These are phyloP conservation scores for Zaprionus bogoriensis DNA, from an alignment of 2,888 invertebrate species.

Conservation along the genomic window DNA sequence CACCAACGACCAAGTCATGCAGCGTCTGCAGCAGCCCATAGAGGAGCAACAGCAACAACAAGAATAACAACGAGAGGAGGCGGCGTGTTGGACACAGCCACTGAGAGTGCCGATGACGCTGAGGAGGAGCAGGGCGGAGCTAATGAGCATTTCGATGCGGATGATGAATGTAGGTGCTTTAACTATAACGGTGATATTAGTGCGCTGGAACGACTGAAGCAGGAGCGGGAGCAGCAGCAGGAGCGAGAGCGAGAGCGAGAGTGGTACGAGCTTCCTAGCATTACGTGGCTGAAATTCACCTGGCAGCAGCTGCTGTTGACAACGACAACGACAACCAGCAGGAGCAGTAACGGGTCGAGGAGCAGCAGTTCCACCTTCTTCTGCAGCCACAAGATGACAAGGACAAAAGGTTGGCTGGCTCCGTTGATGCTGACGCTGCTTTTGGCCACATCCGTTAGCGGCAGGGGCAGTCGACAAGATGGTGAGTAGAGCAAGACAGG, in stretches of 20 bases:
- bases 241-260: slow-evolving; percentile 27
- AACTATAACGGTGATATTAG: slow-evolving; percentile 80
- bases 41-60: slow-evolving; percentile 13
- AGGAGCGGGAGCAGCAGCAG: slow-evolving; percentile 11
- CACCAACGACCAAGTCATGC: slow-evolving; percentile 64
- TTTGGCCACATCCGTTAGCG: slow-evolving; percentile 78
- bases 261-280: slow-evolving; percentile 61
- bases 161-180: slow-evolving; percentile 80
- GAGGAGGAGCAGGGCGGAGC: slow-evolving; percentile 55
- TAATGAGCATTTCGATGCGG: slow-evolving; percentile 45
- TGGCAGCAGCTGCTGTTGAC: slow-evolving; percentile 65
- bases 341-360: slow-evolving; percentile 17
- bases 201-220: slow-evolving; percentile 57
- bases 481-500: slow-evolving; percentile 69
- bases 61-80: slow-evolving; percentile 17
- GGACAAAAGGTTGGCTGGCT: slow-evolving; percentile 67
- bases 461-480: slow-evolving; percentile 81
- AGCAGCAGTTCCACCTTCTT: slow-evolving; percentile 23
- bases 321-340: slow-evolving; percentile 20
- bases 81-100: slow-evolving; percentile 66
- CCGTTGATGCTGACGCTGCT: slow-evolving; percentile 72
- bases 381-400: slow-evolving; percentile 63
- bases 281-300: slow-evolving; percentile 69
- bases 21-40: slow-evolving; percentile 49
- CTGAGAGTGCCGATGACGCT: slow-evolving; percentile 60